Evolutionary conservation across 2,797 vertebrate species (phyloP).

Genomic region (Aplochiton taeniatus): DNA sequence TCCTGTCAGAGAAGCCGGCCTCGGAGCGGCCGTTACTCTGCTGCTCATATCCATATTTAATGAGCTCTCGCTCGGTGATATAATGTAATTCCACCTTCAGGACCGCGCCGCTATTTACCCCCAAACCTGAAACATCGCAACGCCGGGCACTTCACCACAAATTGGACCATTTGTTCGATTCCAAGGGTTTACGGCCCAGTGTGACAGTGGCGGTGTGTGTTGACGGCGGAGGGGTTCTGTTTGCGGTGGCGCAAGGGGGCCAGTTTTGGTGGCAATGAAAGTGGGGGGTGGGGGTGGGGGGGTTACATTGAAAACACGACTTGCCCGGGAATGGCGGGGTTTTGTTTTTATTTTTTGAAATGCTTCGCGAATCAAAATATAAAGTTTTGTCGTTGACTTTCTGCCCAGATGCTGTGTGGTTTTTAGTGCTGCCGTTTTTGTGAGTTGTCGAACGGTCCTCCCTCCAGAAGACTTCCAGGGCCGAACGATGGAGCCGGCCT

Average conservation of each 20-base stretch:
- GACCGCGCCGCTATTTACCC: conserved; percentile 31
- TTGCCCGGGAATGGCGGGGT: too few species aligned
- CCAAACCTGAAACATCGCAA: conserved; percentile 30
- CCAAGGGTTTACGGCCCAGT: too few species aligned
- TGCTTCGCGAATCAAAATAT: too few species aligned
- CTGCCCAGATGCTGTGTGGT: conserved; percentile 76
- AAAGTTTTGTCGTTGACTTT: conserved; percentile 77
- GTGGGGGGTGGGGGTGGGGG: too few species aligned
- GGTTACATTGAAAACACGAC: too few species aligned
- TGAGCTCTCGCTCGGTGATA: conserved; percentile 77
- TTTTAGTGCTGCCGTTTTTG: neutral
- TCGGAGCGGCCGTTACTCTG: conserved; percentile 69
- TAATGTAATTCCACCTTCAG: conserved; percentile 80
- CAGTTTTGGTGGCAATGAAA: too few species aligned
- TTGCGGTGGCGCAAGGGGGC: too few species aligned
- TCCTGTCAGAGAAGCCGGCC: conserved; percentile 60
- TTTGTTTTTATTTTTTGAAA: too few species aligned
- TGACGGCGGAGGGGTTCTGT: too few species aligned
- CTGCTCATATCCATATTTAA: conserved; percentile 74
- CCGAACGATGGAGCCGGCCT: conserved; percentile 83
- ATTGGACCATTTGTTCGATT: conserved; percentile 50
- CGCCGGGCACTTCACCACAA: neutral
- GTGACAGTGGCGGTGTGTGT: too few species aligned
- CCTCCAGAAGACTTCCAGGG: conserved; percentile 87
- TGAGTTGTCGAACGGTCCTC: conserved; percentile 78